Base-by-base conservation (phyloP, 2,888 invertebrate species). In the Eupithecia insigniata region DNA sequence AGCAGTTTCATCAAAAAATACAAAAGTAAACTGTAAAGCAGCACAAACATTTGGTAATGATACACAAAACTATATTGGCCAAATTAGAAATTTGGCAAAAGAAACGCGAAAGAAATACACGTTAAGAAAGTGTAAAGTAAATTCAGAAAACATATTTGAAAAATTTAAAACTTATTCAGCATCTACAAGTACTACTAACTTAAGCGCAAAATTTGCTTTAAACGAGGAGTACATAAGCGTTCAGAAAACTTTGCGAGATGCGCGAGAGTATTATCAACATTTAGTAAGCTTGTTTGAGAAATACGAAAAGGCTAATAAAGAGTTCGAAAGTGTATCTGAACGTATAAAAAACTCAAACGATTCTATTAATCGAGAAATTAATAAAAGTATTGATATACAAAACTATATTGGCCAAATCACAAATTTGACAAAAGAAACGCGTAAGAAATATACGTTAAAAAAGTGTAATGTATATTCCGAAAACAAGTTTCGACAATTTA, bases 261-360 rank as follows among this genome's bases (percentile, higher is more conserved):
- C 89, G 30, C 85, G 84, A 64, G 77, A 72, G 10, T 87, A 85
- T 80, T 84, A 88, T 67, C 66, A 74, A 18, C 80, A 88, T 28
- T 74, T 90, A 22, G 71, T 81, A 16, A 76, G 78, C 70, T 77
- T 89, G 64, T 82, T 92, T 70, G 78, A 85, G 62, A 83, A 80
- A 70, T 90, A 87, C 79, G 87, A 91, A 81, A 86, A 80, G 72
- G 89, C 87, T 22, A 90, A 90, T 74, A 81, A 74, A 65, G 85
- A 88, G 71, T 88, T 88, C 74, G 78, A 85, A 73, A 87, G 84
- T 76, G 74, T 84, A 22, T 81, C 84, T n/a, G 72, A 84, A 70
- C 84, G 79, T 72, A 71, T 85, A 10, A 83, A 82, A 73, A n/a
- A 64, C 4, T 70, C 81, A 10, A 78, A 81, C 39, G 70, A 71